Evolutionary conservation across 2,113 vertebrate species (phyloP).

Genomic region (Microcebus griseorufus): DNA sequence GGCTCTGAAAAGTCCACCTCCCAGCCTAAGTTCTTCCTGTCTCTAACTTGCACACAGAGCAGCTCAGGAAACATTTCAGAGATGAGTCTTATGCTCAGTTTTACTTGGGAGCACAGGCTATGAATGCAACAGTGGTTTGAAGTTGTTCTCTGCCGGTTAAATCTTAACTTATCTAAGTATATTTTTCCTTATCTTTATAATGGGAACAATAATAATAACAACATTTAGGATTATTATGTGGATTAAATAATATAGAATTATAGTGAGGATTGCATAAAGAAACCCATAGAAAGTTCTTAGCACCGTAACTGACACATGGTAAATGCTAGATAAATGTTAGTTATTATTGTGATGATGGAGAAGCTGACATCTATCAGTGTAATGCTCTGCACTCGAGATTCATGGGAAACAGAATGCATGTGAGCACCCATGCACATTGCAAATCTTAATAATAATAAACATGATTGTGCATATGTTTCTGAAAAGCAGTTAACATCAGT

Average conservation of each 20-base stretch:
- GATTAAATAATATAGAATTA: background rate
- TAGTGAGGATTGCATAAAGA: background rate
- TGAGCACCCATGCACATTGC: background rate
- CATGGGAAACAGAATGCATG: background rate
- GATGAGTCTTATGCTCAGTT: background rate
- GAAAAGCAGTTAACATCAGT: background rate
- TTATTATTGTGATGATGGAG: slow-evolving; percentile 4
- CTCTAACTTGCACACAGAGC: background rate
- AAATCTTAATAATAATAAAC: slow-evolving; percentile 26
- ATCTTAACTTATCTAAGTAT: background rate
- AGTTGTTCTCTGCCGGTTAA: background rate
- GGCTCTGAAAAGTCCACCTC: background rate
- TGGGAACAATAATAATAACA: background rate
- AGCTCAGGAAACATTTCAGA: background rate
- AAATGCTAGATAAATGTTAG: slow-evolving; percentile 15
- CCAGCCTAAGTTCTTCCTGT: background rate
- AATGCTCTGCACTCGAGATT: background rate
- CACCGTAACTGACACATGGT: slow-evolving; percentile 2
- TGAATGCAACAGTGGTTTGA: background rate
- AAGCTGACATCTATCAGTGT: background rate
- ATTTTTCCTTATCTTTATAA: background rate
- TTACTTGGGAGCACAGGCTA: background rate
- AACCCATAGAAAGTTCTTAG: background rate
- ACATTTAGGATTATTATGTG: background rate
- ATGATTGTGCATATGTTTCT: background rate